Evolutionary conservation across 2,888 invertebrate genomes (phyloP), one percentile per base, ranked within the genome.

Genomic region (Dryobotodes eremita): DNA sequence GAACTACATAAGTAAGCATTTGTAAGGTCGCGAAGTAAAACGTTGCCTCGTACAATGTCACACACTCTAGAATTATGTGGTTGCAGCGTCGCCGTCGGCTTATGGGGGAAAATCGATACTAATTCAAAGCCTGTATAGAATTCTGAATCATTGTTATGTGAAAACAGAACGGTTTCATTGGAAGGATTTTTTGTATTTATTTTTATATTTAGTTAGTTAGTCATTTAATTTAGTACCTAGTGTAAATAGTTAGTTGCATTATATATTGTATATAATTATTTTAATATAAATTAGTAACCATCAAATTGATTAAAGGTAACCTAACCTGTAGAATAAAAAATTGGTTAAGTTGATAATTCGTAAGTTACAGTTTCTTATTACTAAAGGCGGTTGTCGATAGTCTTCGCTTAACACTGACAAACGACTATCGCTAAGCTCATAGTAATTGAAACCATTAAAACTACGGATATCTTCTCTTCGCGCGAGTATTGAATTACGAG

Each of bases 21-120:
- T 70, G 48, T 79, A 79, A 88, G 80, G 86, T 87, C 88, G 78
- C 71, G 78, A 86, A 84, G 77, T 80, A 83, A 72, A 84, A 76
- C 50, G 70, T 70, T 77, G 66, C 80, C 64, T 82, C 78, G 82
- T 55, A 78, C 85, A 86, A 82, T 82, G 85, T 75, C 82, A 86
- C 77, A 77, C 73, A 78, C 66, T 79, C 48, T 85, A 83, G 66
- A 77, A 80, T 73, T 71, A 81, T 71, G 74, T 81, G 64, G 77
- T 65, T 87, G 87, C 79, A 86, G 61, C 71, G 70, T 75, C 64
- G 80, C 61, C 66, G 70, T 75, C 61, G 80, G 77, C 76, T 77
- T 78, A 70, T 73, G 74, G 64, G 46, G 64, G 73, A 65, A 77
- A 87, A 87, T 87, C 87, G 68, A 87, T 87, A 80, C 59, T 76